A percentile compares a stretch with the other conserved stretches of the same genome.
Conservation (phyloP, 1,140 invertebrate genomes). For the Sitobion miscanthi region DNA sequence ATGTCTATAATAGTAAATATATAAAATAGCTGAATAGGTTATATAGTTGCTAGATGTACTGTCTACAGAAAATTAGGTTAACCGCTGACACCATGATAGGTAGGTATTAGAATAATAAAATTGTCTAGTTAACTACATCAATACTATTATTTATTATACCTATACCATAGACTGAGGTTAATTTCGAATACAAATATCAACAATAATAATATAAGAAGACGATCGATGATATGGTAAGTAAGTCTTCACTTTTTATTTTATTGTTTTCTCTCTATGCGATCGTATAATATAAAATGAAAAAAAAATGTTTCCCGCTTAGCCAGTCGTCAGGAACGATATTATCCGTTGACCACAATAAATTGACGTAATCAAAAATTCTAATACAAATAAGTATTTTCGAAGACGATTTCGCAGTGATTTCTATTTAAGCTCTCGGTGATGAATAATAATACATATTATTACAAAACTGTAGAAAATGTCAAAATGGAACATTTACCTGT, state of each 20-base stretch:
- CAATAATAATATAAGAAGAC: background rate
- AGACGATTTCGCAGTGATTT: background rate
- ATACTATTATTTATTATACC: background rate
- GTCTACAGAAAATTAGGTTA: background rate
- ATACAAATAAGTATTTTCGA: background rate
- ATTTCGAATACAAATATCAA: background rate
- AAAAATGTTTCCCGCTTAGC: background rate
- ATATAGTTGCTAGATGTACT: background rate
- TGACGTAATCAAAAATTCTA: background rate
- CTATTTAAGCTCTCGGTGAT: background rate
- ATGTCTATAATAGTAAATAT: too few species aligned
- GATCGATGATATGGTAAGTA: background rate
- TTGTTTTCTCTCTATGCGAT: background rate
- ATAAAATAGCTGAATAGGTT: background rate
- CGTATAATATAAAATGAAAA: background rate
- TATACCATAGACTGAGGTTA: background rate
- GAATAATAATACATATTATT: background rate
- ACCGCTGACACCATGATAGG: background rate
- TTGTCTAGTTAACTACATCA: background rate
- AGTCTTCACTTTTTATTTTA: conserved; percentile 9
- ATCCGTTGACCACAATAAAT: background rate
- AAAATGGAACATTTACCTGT: background rate
- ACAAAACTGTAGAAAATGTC: background rate
- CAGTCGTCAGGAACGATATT: background rate
- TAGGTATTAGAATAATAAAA: too few species aligned